phyloP scores from a whole-genome alignment of 2,113 vertebrate genomes.

The Sander lucioperca region DNA sequence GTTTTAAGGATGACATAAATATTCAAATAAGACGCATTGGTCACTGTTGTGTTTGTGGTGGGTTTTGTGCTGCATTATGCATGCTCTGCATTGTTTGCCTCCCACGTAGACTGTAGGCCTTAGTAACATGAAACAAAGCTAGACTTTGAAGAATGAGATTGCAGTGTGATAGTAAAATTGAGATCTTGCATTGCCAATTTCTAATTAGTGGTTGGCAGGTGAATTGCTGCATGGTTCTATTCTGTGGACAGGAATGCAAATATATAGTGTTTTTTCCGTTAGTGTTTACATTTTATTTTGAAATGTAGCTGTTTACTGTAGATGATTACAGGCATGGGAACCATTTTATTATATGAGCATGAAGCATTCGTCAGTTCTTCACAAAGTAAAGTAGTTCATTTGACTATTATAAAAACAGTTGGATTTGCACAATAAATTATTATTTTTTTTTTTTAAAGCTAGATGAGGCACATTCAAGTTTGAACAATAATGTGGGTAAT shows the following conservation, averaged over 20 bases:
- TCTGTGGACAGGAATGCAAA: not conserved
- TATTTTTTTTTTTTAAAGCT: not conserved
- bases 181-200: slow-evolving; percentile 5
- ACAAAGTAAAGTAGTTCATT: not conserved
- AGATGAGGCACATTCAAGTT: not conserved
- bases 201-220: slow-evolving; percentile 17
- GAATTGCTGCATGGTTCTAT: not conserved
- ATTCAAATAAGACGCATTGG: slow-evolving; percentile 66
- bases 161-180: slow-evolving; percentile 25
- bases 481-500: not conserved
- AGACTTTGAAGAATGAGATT: slow-evolving; percentile 51
- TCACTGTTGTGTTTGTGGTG: slow-evolving; percentile 72
- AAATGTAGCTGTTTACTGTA: not conserved
- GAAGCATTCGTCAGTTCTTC: not conserved
- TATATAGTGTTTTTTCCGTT: not conserved
- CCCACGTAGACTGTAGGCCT: slow-evolving; percentile 38
- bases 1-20: slow-evolving; percentile 76
- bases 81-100: slow-evolving; percentile 62
- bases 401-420: not conserved
- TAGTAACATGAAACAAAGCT: slow-evolving; percentile 52
- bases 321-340: not conserved
- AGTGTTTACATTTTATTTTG: slow-evolving; percentile 25
- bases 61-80: slow-evolving; percentile 62
- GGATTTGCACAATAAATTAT: not conserved
- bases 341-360: not conserved